phyloP scores from a whole-genome alignment of 2,888 invertebrate species.

The Galeruca laticollis region DNA sequence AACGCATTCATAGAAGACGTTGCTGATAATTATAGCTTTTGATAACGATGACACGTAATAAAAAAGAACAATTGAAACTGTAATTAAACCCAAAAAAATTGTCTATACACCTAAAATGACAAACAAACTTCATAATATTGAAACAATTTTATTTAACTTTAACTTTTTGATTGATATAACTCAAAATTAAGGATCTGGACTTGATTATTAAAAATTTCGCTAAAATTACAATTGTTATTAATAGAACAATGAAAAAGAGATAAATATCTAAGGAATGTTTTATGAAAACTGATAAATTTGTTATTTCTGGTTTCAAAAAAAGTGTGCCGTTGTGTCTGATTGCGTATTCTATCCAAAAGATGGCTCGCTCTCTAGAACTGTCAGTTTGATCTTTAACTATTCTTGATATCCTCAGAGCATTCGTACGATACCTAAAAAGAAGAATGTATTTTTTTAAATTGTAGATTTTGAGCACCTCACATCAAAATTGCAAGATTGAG shows the following conservation, averaged over 20 bases:
- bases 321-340: slow-evolving; percentile 47
- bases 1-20: too few species aligned
- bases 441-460: too few species aligned
- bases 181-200: neutral
- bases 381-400: slow-evolving; percentile 43
- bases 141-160: neutral
- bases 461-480: too few species aligned
- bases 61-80: too few species aligned
- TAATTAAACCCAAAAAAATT: too few species aligned
- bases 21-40: too few species aligned
- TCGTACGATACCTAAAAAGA: slow-evolving; percentile 43
- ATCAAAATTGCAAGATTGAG: too few species aligned
- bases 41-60: too few species aligned
- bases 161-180: neutral
- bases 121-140: too few species aligned
- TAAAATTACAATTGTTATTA: neutral
- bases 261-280: slow-evolving; percentile 37
- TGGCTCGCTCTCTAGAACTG: slow-evolving; percentile 44
- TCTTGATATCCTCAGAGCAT: slow-evolving; percentile 42
- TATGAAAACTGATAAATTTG: slow-evolving; percentile 34
- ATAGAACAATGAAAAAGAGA: slow-evolving; percentile 27
- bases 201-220: neutral
- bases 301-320: slow-evolving; percentile 40
- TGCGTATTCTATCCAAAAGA: slow-evolving; percentile 49
- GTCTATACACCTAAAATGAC: too few species aligned